Evolutionary conservation across 1,140 invertebrate genomes (phyloP), one percentile per base, ranked within the genome.

Genomic region (Cataglyphis hispanica): DNA sequence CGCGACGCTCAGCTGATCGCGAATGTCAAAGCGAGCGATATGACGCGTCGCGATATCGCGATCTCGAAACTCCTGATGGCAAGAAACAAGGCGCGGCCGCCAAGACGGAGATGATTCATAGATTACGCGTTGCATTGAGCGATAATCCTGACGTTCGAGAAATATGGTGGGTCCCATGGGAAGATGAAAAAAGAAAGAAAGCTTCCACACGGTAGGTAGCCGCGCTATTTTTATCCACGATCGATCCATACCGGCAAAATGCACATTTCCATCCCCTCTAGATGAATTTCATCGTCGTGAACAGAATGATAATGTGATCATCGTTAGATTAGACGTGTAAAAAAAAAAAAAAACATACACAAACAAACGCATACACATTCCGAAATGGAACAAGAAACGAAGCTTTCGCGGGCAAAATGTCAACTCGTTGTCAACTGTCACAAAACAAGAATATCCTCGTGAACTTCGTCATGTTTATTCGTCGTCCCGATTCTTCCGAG

Each of bases 1-100:
- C 40, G 46, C 27, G 27, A 83, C 67, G 78, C 78, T 83, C 78
- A 83, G 78, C 78, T 83, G 78, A 83, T 83, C 78, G 46, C 19
- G 66, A 80, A 31, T 31, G 31, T 78, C 34, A n/a, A 19, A 43
- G 34, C 60, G 27, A 43, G 27, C 27, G 31, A 31, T 3, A 31
- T 22, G 22, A 19, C 46, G 37, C 64, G 34, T 37, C 37, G 40
- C 40, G 8, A 43, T 27, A 43, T 81, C 31, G 31, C 31, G 31
- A 31, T 40, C 27, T 37, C 34, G 34, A 4, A 46, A 10, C 37
- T 60, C 1, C 1, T 25, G 78, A 72, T 27, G 78, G 60, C 67
- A 40, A 83, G 66, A 25, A 58, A 61, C 22, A 64, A 81, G 78
- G 78, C 64, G 78, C 78, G 78, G 78, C 5, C 53, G 13, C 37